Evolutionary conservation across 2,888 invertebrate genomes (phyloP), one percentile per base, ranked within the genome.

Genomic region (Dryadula phaetusa): DNA sequence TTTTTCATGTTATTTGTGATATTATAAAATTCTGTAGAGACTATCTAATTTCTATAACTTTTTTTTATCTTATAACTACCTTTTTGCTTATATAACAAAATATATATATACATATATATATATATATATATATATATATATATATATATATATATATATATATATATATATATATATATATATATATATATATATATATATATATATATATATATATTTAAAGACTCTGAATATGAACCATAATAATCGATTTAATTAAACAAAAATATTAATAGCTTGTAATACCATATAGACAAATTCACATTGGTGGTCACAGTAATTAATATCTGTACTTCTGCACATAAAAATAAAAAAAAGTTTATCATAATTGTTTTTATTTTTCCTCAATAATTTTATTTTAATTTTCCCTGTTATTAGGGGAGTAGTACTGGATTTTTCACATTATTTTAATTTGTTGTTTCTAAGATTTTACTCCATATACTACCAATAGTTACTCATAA

Each of bases 51-150:
- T 60, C 56, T 22, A 47, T 53, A n/a, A n/a, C n/a, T n/a, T n/a
- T n/a, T n/a, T n/a, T 53, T 47, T 60, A 69, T 66, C 46, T 46
- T 44, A 60, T 53, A 58, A 49, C 46, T 64, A 32, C 25, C 56
- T 60, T 25, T 34, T 63, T 66, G 62, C 62, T 63, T 37, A 32
- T 46, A 37, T 44, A 58, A 49, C 6, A 25, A 52, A 63, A 42
- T 40, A 62, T 65, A 28, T 20, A 42, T 22, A 8, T 34, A 32
- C 32, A 56, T 56, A 62, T 56, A 62, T 49, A 56, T n/a, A 42
- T 40, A 62, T 65, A 28, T 20, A 42, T 22, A 8, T 34, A 32
- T 40, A 56, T 56, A 62, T 56, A 62, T 49, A 56, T n/a, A 42
- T 40, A 62, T 65, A 28, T 20, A 42, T 22, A 8, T 34, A 32